Conservation (phyloP, 1,140 invertebrate species). For the Mizuhopecten yessoensis region DNA sequence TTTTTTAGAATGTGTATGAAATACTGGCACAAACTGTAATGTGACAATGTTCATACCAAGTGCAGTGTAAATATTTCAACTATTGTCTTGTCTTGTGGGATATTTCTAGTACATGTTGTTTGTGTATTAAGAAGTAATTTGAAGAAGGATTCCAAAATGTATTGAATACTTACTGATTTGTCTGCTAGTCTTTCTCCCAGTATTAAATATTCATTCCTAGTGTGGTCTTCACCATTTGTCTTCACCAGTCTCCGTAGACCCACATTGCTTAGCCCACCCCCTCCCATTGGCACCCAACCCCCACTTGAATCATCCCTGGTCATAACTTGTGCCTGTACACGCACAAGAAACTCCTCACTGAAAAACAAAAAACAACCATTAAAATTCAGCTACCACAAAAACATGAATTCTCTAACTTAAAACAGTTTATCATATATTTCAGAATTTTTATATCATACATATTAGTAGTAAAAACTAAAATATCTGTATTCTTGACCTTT, state of each 20-base stretch:
- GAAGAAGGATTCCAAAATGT: neutral
- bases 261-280: constrained; percentile 94
- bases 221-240: constrained; percentile 74
- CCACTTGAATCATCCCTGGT: constrained; percentile 97
- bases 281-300: constrained; percentile 96
- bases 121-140: no score
- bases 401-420: no score
- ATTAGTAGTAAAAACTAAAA: no score
- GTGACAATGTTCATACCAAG: no score
- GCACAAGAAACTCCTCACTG: constrained; percentile 94
- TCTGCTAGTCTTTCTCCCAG: constrained; percentile 95
- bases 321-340: constrained; percentile 99
- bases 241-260: constrained; percentile 77
- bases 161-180: constrained; percentile 89
- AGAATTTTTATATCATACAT: no score
- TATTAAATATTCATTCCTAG: constrained; percentile 91
- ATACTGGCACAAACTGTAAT: no score
- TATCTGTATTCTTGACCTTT: no score
- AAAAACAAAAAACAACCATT: constrained; percentile 64
- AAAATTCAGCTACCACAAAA: neutral
- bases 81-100: no score
- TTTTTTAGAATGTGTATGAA: no score
- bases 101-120: no score
- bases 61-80: no score
- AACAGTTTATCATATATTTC: no score